Base-by-base conservation (phyloP, 2,113 vertebrate species). In the Phaetusa simplex region DNA sequence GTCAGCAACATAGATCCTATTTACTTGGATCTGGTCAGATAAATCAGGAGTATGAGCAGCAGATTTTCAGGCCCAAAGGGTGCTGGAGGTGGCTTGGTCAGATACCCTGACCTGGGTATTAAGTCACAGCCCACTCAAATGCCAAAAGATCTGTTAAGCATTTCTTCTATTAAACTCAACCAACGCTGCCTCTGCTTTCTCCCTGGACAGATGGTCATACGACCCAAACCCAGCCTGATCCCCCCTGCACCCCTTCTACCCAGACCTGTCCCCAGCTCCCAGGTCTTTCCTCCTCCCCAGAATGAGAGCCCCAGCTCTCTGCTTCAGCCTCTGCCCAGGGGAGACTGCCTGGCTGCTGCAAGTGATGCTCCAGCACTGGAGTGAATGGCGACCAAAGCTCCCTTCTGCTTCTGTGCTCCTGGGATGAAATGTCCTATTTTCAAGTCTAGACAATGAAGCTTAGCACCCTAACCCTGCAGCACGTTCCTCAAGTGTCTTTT, bases 361-460 rank as follows among this genome's bases (percentile, higher is more conserved):
- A 66, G 21, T 58, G 73, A n/a, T 29, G 30, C 21, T 67, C 38
- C 1, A 1, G 70, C 34, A 56, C 16, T 9, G 18, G 27, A 89
- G 55, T 2, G 6, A 42, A 58, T 32, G 56, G 21, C 0, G 0
- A 87, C 32, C 38, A 38, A 20, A 83, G 30, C 11, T 84, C 14
- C 73, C 45, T 87, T 85, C 59, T 73, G 26, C 10, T 86, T 90
- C 71, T 81, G 58, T 5, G 1, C 24, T 70, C 32, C 55, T 49
- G 64, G 43, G 64, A 77, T 86, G 16, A 72, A 93, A 69, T 69
- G 50, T 8, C 27, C 34, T 34, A 30, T 78, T 95, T 94, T 96
- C 67, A 66, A 80, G 61, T 22, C 5, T 47, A 69, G 36, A 53
- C 49, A 66, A 77, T 23, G 47, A 66, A 85, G 32, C 32, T 94